phyloP scores from a whole-genome alignment of 2,113 vertebrate species.

The Myiozetetes cayanensis region DNA sequence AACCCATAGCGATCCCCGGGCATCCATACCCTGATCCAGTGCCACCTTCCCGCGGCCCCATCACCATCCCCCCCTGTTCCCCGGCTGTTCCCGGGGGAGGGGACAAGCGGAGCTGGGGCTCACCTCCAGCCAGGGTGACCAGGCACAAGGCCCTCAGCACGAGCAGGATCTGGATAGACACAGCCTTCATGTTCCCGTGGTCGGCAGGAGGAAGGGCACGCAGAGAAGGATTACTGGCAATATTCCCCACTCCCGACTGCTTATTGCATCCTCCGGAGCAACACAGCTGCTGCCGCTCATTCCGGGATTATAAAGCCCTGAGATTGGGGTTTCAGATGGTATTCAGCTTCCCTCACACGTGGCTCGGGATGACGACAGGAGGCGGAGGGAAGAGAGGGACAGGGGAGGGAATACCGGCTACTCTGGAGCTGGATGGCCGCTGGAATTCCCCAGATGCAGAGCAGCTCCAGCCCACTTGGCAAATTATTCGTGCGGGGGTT shows the following conservation, averaged over 20 bases:
- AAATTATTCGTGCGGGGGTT: neutral
- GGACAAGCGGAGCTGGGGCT: neutral
- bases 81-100: fast-evolving
- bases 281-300: neutral
- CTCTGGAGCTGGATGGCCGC: neutral
- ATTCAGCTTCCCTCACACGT: neutral
- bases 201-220: neutral
- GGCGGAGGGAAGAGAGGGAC: neutral
- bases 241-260: neutral
- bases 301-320: neutral
- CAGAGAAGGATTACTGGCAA: neutral
- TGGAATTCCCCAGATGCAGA: slow-evolving; percentile 3
- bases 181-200: neutral
- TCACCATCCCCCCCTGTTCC: fast-evolving
- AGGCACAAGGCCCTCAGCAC: neutral
- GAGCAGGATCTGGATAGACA: neutral
- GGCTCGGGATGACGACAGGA: neutral
- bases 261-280: neutral
- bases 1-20: fast-evolving
- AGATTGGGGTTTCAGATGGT: neutral
- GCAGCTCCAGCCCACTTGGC: neutral
- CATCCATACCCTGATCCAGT: fast-evolving
- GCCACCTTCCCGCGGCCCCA: neutral
- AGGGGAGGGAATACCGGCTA: neutral
- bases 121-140: neutral